Evolutionary conservation across 2,888 invertebrate genomes (phyloP), one percentile per base, ranked within the genome.

Genomic region (Dynastes grantii): DNA sequence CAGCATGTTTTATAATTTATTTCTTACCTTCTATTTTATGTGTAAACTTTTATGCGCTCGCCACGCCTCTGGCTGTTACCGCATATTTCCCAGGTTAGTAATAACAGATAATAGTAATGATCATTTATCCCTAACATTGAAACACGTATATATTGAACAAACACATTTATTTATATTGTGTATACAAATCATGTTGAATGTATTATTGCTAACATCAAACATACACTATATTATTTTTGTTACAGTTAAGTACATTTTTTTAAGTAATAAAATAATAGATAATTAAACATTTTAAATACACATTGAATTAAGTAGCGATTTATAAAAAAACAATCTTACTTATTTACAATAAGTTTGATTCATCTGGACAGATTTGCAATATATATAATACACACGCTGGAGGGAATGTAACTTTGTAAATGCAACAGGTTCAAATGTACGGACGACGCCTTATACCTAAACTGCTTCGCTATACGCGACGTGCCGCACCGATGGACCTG

Each of bases 201-300:
- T 83, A 85, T 88, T 89, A 89, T 88, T 88, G 88, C 89, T 89
- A 89, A 89, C 88, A 89, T 88, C 88, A 88, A 89, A 89, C 88
- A 88, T 88, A 88, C 88, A 88, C 85, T 88, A 84, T 84, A 84
- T 80, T 83, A 82, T 85, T 86, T 87, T 86, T 87, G 86, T 87
- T 88, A 88, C 87, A 88, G 85, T 88, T 88, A 88, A 88, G 88
- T 89, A 88, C 88, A 88, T 85, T 86, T 86, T 84, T 82, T 85
- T 86, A 87, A 86, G 86, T 88, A 88, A 87, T 87, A 88, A 88
- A 88, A 88, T 87, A 87, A 88, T 86, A 87, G 85, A 84, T 84
- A 85, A 85, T 86, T 84, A 87, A 85, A 81, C 81, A 82, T 86
- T 85, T 86, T 84, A 86, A 84, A 85, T 80, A 86, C 85, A 87